Percentiles rank a stretch among this genome's conserved stretches.
Conservation (phyloP, 2,797 vertebrate species). For the Sebastes cheni region DNA sequence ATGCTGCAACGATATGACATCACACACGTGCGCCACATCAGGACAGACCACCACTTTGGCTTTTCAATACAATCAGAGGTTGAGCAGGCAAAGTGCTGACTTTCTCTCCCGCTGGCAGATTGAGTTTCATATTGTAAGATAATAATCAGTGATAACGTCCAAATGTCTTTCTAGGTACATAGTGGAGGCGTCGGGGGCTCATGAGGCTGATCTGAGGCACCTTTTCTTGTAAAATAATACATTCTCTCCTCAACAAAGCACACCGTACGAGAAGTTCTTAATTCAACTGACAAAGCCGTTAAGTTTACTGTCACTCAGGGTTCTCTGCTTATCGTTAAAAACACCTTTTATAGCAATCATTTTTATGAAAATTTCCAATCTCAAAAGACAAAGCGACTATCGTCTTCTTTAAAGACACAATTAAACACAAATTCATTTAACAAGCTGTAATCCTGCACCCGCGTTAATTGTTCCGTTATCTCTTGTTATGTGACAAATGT, state of each 20-base stretch:
- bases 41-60: conserved; percentile 38
- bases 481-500: background rate
- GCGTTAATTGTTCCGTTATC: background rate
- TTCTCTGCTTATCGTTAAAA: background rate
- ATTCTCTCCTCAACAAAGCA: conserved; percentile 1
- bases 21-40: background rate
- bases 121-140: background rate
- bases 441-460: background rate
- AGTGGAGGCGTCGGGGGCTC: background rate
- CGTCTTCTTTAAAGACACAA: background rate
- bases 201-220: background rate
- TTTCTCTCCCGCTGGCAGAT: background rate
- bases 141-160: background rate
- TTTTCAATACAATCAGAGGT: conserved; percentile 48
- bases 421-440: background rate
- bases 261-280: background rate
- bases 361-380: background rate
- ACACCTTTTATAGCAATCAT: background rate
- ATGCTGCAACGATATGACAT: conserved; percentile 7
- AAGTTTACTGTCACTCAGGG: background rate
- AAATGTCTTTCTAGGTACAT: background rate
- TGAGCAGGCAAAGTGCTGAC: conserved; percentile 29
- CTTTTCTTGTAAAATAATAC: background rate
- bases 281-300: background rate
- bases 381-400: background rate